A percentile compares a stretch with the other conserved stretches of the same genome.
Conservation (phyloP, 2,888 invertebrate genomes). For the Ametastegia equiseti region DNA sequence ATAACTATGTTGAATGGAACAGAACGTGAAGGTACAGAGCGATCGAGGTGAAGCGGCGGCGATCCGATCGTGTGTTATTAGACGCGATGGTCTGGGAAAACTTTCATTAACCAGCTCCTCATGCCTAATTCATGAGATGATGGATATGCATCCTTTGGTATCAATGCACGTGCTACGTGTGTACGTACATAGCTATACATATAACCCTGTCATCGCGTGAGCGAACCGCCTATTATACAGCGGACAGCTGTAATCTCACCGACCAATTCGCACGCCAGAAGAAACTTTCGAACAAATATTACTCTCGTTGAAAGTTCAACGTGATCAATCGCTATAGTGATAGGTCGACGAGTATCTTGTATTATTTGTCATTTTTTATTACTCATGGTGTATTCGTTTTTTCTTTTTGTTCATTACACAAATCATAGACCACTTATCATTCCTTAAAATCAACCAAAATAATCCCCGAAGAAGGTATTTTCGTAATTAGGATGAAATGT, state of each 20-base stretch:
- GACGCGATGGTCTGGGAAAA: conserved; percentile 61
- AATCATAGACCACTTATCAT: too few relatives aligned
- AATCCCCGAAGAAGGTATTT: too few relatives aligned
- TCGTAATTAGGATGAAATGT: too few relatives aligned
- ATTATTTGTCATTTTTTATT: too few relatives aligned
- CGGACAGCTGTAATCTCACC: conserved; percentile 17
- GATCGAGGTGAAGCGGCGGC: conserved; percentile 43
- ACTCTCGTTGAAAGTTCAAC: neutral
- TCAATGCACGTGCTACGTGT: neutral
- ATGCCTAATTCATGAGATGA: conserved; percentile 63
- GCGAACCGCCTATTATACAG: neutral
- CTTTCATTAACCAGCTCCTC: conserved; percentile 61
- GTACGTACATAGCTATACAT: neutral
- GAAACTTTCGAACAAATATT: neutral
- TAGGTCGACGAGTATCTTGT: neutral
- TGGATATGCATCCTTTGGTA: conserved; percentile 22
- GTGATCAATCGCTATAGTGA: too few relatives aligned
- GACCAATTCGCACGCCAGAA: neutral
- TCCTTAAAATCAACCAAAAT: too few relatives aligned
- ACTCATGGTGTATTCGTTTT: too few relatives aligned
- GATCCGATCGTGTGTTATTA: conserved; percentile 59
- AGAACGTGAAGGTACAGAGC: conserved; percentile 4
- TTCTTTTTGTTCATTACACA: too few relatives aligned
- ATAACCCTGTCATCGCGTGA: conserved; percentile 32
- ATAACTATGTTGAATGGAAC: conserved; percentile 31